Percentiles rank a stretch among this genome's conserved stretches.
These are phyloP conservation scores for Campylomormyrus tamandua DNA, from an alignment of 2,113 vertebrate genomes.

Conservation along the genomic window DNA sequence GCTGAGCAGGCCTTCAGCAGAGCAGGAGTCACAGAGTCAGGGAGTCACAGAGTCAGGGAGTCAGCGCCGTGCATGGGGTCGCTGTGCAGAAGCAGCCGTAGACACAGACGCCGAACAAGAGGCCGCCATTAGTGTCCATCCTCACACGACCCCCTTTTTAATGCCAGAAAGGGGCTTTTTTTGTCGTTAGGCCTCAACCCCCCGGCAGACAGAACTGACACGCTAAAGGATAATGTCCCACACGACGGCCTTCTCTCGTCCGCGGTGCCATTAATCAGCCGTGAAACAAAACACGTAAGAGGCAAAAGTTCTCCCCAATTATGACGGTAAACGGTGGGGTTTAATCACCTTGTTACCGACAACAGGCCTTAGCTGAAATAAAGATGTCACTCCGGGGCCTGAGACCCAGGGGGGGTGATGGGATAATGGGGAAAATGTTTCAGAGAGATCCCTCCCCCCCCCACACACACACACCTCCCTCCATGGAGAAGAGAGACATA, in stretches of 20 bases:
- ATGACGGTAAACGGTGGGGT: slow-evolving; percentile 10
- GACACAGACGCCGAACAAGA: slow-evolving; percentile 39
- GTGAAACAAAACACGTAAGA: background rate
- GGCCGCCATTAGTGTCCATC: slow-evolving; percentile 29
- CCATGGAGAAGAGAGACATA: background rate
- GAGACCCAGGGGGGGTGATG: background rate
- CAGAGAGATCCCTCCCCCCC: background rate
- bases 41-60: background rate
- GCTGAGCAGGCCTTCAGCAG: slow-evolving; percentile 58
- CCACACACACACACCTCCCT: background rate
- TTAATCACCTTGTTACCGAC: slow-evolving; percentile 11
- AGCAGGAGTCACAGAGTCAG: slow-evolving; percentile 43
- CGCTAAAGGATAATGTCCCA: slow-evolving; percentile 3
- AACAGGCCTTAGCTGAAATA: background rate
- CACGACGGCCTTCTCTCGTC: background rate
- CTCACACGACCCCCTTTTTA: slow-evolving; percentile 21
- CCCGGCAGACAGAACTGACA: slow-evolving; percentile 5
- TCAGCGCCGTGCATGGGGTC: slow-evolving; percentile 53
- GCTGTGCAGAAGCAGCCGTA: slow-evolving; percentile 47
- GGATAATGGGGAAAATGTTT: background rate
- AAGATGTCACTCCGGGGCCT: background rate
- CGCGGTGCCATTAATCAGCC: slow-evolving; percentile 2
- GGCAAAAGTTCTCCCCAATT: slow-evolving; percentile 12
- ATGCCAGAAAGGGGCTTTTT: slow-evolving; percentile 12
- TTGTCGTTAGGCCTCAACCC: background rate